These are phyloP conservation scores for Hemibagrus wyckioides DNA, from an alignment of 2,113 vertebrate species.

Conservation along the genomic window DNA sequence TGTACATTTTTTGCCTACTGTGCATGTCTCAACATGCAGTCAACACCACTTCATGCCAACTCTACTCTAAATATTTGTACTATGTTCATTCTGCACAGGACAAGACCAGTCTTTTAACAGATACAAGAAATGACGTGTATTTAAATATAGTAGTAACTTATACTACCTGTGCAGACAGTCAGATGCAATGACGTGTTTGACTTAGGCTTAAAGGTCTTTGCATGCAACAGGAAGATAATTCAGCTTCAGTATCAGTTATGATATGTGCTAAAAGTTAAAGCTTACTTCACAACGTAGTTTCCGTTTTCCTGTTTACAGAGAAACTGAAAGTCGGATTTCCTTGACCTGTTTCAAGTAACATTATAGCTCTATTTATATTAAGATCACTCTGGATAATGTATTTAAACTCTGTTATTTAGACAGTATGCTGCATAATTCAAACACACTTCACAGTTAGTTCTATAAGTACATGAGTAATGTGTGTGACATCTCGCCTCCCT, in stretches of 20 bases:
- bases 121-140: not conserved
- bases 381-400: not conserved
- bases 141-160: not conserved
- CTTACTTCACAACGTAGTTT: not conserved
- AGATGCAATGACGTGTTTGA: not conserved
- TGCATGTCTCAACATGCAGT: slow-evolving; percentile 25
- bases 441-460: not conserved
- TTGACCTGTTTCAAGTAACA: not conserved
- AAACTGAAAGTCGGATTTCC: not conserved
- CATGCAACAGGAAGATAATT: not conserved
- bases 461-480: not conserved
- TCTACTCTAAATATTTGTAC: not conserved
- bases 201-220: not conserved
- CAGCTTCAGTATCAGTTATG: not conserved
- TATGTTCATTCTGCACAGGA: not conserved
- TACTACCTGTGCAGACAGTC: not conserved
- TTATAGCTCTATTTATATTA: not conserved
- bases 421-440: not conserved
- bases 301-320: slow-evolving; percentile 11
- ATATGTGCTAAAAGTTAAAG: not conserved
- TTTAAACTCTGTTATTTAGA: not conserved
- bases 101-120: not conserved
- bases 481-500: not conserved
- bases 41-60: not conserved
- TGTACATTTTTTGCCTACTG: not conserved